These are phyloP conservation scores for Episyrphus balteatus DNA, from an alignment of 1,140 invertebrate species.

Conservation along the genomic window DNA sequence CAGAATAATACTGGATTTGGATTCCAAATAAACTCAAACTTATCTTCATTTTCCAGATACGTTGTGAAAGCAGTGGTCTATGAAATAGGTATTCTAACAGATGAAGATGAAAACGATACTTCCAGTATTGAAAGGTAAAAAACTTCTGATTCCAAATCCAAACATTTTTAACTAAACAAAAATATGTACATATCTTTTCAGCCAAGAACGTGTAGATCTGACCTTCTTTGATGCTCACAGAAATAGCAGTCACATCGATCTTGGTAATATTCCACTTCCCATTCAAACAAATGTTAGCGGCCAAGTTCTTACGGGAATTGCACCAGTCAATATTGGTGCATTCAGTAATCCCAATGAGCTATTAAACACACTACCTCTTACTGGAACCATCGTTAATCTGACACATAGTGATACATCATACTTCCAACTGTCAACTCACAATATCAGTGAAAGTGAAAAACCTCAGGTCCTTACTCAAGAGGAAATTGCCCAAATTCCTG, in stretches of 20 bases:
- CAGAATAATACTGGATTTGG: too few species aligned
- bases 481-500: constrained; percentile 18
- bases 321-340: constrained; percentile 38
- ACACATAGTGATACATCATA: constrained; percentile 35
- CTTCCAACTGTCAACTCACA: constrained; percentile 28
- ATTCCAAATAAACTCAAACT: too few species aligned
- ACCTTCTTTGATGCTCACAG: constrained; percentile 42
- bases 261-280: constrained; percentile 41
- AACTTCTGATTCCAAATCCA: neutral
- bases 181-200: constrained; percentile 5
- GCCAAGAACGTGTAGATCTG: constrained; percentile 43
- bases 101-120: constrained; percentile 38
- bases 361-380: constrained; percentile 28
- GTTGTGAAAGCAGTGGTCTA: constrained; percentile 47
- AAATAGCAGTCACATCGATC: constrained; percentile 38
- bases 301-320: constrained; percentile 40
- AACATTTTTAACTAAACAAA: neutral
- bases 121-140: constrained; percentile 26
- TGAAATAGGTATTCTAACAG: constrained; percentile 46
- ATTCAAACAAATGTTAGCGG: constrained; percentile 43
- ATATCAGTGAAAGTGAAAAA: constrained; percentile 19
- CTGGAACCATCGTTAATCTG: constrained; percentile 36
- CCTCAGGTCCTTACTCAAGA: constrained; percentile 22
- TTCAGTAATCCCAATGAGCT: constrained; percentile 30
- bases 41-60: constrained; percentile 31